A percentile compares a stretch with the other conserved stretches of the same genome.
Evolutionary conservation across 1,140 invertebrate genomes (phyloP).

Genomic region (Paramacrobiotus metropolitanus): DNA sequence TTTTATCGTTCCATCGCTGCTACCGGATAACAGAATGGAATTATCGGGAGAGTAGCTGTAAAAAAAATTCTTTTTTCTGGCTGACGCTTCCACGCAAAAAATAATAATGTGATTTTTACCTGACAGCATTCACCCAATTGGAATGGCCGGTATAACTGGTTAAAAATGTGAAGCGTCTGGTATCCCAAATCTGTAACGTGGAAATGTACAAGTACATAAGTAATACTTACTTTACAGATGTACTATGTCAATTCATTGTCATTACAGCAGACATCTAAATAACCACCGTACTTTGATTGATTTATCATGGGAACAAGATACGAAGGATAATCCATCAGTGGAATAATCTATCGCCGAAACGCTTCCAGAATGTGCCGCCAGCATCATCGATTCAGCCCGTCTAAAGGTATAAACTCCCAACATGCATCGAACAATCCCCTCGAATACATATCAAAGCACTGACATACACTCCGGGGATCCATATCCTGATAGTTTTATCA

Average conservation of each 20-base stretch:
- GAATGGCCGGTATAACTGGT: background rate
- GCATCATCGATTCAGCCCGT: background rate
- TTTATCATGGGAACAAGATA: background rate
- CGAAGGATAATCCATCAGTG: background rate
- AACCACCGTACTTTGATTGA: background rate
- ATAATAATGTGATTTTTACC: background rate
- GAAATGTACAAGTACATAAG: background rate
- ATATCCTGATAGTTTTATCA: conserved; percentile 6
- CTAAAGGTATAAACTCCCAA: background rate
- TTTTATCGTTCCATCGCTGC: background rate
- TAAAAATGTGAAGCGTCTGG: background rate
- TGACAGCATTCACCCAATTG: background rate
- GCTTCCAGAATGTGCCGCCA: background rate
- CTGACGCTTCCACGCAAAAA: too few relatives aligned
- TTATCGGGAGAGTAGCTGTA: conserved; percentile 5
- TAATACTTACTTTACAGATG: too few relatives aligned
- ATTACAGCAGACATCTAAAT: too few relatives aligned
- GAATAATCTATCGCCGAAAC: conserved; percentile 4
- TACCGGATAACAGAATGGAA: background rate
- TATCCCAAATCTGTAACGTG: background rate
- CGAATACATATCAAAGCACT: background rate
- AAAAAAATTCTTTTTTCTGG: too few relatives aligned
- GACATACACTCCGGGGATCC: background rate
- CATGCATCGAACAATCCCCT: background rate
- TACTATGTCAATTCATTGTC: too few relatives aligned